Percentiles rank a stretch among this genome's conserved stretches.
These are phyloP conservation scores for Hydrophis major DNA, from an alignment of 2,797 vertebrate genomes.

Conservation along the genomic window DNA sequence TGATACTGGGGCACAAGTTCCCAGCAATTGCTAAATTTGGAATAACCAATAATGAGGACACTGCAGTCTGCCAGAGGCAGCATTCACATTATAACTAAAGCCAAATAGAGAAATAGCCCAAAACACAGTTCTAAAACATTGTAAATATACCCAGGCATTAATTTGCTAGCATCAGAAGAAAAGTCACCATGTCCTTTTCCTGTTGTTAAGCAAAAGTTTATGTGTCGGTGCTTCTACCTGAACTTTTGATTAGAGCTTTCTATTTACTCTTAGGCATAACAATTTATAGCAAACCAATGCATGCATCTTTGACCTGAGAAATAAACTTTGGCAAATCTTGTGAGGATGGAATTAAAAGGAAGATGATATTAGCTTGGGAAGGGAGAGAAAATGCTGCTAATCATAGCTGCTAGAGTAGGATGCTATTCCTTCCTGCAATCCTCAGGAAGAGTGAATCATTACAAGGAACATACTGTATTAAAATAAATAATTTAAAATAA, in stretches of 20 bases:
- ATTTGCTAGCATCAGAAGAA: fast-evolving
- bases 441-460: not conserved
- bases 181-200: not conserved
- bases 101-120: not conserved
- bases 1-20: slow-evolving; percentile 48
- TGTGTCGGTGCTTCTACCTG: not conserved
- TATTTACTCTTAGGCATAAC: not conserved
- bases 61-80: slow-evolving; percentile 47
- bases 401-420: not conserved
- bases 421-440: not conserved
- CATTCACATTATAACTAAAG: slow-evolving; percentile 27
- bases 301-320: not conserved
- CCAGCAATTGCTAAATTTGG: slow-evolving; percentile 53
- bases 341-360: not conserved
- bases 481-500: not conserved
- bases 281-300: not conserved
- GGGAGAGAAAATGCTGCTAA: not conserved
- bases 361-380: not conserved
- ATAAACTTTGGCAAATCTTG: not conserved
- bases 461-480: not conserved
- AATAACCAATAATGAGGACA: slow-evolving; percentile 55
- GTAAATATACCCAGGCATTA: not conserved
- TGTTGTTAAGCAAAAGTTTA: slow-evolving; percentile 21
- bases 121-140: not conserved
- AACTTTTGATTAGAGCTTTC: slow-evolving; percentile 10